phyloP scores from a whole-genome alignment of 2,113 vertebrate species.

The Dasyornis broadbenti region DNA sequence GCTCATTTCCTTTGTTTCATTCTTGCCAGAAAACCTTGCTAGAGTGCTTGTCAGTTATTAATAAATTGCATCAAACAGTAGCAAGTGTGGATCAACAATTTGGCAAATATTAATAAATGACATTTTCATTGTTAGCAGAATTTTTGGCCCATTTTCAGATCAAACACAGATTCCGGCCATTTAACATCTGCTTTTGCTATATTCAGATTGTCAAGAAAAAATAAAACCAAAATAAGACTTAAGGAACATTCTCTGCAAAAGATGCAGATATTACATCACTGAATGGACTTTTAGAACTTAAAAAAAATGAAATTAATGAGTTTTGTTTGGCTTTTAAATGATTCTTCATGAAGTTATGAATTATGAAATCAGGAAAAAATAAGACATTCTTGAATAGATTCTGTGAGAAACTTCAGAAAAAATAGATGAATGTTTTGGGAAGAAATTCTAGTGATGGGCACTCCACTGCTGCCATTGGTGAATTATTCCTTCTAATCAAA shows the following conservation, averaged over 20 bases:
- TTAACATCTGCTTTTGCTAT: slow-evolving; percentile 20
- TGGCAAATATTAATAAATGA: slow-evolving; percentile 25
- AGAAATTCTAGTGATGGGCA: not conserved
- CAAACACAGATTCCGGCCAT: slow-evolving; percentile 1
- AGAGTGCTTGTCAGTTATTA: slow-evolving; percentile 35
- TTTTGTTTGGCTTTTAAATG: not conserved
- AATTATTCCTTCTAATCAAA: not conserved
- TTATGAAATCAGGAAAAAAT: not conserved
- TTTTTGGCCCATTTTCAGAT: not conserved
- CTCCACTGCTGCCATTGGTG: not conserved
- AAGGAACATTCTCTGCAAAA: not conserved
- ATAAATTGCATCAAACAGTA: slow-evolving; percentile 47
- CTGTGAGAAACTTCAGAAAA: not conserved
- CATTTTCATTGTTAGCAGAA: slow-evolving; percentile 34
- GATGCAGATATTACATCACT: not conserved
- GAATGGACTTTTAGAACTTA: not conserved
- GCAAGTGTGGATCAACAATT: slow-evolving; percentile 26
- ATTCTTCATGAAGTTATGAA: not conserved
- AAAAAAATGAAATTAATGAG: rapidly evolving
- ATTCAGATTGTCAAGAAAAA: not conserved
- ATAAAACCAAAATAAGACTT: not conserved
- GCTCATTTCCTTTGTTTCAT: slow-evolving; percentile 60
- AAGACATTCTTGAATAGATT: not conserved
- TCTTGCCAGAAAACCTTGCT: slow-evolving; percentile 49
- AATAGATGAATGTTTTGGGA: not conserved